phyloP scores from a whole-genome alignment of 2,113 vertebrate species.

The Ellobius talpinus region DNA sequence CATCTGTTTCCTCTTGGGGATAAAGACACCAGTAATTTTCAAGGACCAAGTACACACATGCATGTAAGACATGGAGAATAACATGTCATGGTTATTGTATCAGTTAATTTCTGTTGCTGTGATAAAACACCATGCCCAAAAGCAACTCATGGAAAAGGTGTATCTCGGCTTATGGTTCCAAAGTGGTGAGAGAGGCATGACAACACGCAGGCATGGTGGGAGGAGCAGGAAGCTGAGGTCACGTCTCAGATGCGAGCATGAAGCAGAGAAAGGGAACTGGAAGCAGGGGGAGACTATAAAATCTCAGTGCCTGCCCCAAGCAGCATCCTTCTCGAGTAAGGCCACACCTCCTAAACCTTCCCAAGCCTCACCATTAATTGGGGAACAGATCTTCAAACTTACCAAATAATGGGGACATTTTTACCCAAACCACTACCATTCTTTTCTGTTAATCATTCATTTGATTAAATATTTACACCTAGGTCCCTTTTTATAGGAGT shows the following conservation, averaged over 20 bases:
- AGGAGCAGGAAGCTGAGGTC: background rate
- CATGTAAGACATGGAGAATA: background rate
- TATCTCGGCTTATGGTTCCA: background rate
- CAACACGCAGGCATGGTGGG: background rate
- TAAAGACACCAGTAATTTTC: background rate
- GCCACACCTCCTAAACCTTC: background rate
- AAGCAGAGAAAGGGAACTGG: background rate
- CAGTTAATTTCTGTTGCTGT: background rate
- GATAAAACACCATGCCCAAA: background rate
- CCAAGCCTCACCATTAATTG: background rate
- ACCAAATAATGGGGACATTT: too few species aligned
- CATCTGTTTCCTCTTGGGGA: background rate
- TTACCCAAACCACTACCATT: too few species aligned
- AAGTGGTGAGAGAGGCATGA: background rate
- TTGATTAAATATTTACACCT: background rate
- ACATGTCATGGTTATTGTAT: background rate
- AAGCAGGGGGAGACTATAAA: background rate
- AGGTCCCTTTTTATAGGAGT: background rate
- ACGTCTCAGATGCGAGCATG: background rate
- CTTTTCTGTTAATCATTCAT: background rate
- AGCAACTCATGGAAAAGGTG: background rate
- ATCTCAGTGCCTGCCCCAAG: background rate
- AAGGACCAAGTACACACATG: background rate
- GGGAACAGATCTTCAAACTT: background rate
- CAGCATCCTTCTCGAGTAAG: background rate